phyloP scores from a whole-genome alignment of 1,140 invertebrate species.

The Vollenhovia emeryi region DNA sequence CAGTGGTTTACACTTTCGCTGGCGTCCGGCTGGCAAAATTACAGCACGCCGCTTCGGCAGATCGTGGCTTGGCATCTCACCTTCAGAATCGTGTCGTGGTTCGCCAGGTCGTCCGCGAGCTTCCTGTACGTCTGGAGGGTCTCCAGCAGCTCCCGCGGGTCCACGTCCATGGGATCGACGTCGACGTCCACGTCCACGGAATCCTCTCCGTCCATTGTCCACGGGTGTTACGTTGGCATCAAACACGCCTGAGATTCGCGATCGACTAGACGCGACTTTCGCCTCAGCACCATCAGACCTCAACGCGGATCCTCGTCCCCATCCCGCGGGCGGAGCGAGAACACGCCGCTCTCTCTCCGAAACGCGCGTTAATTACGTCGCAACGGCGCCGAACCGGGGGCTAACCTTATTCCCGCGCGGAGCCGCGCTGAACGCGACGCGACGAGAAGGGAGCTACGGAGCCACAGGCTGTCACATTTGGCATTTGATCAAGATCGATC shows the following conservation, averaged over 20 bases:
- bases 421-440: not conserved
- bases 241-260: constrained; percentile 29
- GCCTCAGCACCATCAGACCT: not conserved
- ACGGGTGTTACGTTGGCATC: constrained; percentile 74
- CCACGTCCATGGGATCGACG: constrained; percentile 71
- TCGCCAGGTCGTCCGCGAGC: constrained; percentile 80
- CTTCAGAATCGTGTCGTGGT: constrained; percentile 85
- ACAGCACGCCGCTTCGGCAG: not conserved
- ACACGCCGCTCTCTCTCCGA: not conserved
- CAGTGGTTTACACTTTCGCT: not conserved
- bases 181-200: constrained; percentile 73
- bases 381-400: not conserved
- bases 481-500: constrained; percentile 37
- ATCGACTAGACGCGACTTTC: too few relatives aligned
- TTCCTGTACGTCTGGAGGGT: constrained; percentile 83
- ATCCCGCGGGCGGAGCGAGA: not conserved
- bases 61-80: constrained; percentile 76
- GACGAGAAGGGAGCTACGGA: not conserved
- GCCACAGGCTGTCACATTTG: not conserved
- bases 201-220: constrained; percentile 80
- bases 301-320: not conserved
- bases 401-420: not conserved
- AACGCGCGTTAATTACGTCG: constrained; percentile 22
- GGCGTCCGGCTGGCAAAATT: not conserved
- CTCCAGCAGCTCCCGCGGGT: constrained; percentile 79